Percentiles rank a stretch among this genome's conserved stretches.
Evolutionary conservation across 1,140 invertebrate species (phyloP).

Genomic region (Chrysomallon squamiferum): DNA sequence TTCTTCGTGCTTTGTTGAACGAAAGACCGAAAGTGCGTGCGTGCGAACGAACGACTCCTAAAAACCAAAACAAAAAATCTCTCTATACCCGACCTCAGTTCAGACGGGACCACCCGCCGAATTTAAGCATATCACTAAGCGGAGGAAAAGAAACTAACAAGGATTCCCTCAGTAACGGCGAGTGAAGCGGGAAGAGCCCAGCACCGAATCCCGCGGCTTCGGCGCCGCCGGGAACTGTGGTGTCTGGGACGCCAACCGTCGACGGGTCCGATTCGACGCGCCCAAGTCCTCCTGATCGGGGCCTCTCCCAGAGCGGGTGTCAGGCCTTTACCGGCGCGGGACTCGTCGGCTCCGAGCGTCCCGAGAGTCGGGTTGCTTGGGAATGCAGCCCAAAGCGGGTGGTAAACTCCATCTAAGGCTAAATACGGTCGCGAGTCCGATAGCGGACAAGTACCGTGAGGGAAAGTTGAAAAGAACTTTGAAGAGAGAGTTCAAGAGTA

Average conservation of each 20-base stretch:
- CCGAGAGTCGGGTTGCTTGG: slow-evolving; percentile 84
- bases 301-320: slow-evolving; percentile 76
- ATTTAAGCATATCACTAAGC: slow-evolving; percentile 90
- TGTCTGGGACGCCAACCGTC: slow-evolving; percentile 67
- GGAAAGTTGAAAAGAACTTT: slow-evolving; percentile 85
- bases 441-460: slow-evolving; percentile 85
- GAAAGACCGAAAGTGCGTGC: no score
- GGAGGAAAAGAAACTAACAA: slow-evolving; percentile 90
- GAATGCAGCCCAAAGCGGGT: slow-evolving; percentile 83
- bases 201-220: slow-evolving; percentile 67
- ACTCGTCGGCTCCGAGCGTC: slow-evolving; percentile 65
- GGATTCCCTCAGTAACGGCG: slow-evolving; percentile 87
- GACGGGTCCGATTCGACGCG: slow-evolving; percentile 6
- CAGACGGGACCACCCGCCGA: slow-evolving; percentile 78
- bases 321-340: slow-evolving; percentile 71
- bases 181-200: slow-evolving; percentile 83
- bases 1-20: no score
- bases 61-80: no score
- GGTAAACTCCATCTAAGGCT: slow-evolving; percentile 85
- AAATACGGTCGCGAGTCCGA: slow-evolving; percentile 84
- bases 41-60: no score
- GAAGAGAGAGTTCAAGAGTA: slow-evolving; percentile 87
- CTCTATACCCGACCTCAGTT: slow-evolving; percentile 69
- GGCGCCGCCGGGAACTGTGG: slow-evolving; percentile 71
- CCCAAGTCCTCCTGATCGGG: slow-evolving; percentile 73